phyloP scores from a whole-genome alignment of 2,888 invertebrate genomes.

The Eupithecia tripunctaria region DNA sequence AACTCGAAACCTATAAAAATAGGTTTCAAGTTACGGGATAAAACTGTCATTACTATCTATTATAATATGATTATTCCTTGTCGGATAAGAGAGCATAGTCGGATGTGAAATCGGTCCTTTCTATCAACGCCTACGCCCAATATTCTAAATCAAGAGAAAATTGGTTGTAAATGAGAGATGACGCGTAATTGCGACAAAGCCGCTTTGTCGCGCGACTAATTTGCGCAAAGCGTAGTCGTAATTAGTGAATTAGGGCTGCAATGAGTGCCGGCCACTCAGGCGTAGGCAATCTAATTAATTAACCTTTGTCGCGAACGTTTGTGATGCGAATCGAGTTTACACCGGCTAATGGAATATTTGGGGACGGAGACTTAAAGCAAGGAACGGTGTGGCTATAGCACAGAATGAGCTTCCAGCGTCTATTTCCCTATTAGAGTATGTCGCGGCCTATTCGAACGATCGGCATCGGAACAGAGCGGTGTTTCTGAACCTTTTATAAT shows the following conservation, averaged over 20 bases:
- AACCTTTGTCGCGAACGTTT: conserved; percentile 64
- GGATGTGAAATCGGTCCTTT: not conserved
- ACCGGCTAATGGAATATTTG: conserved; percentile 26
- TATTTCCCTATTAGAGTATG: too few relatives aligned
- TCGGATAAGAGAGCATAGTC: not conserved
- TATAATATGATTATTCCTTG: not conserved
- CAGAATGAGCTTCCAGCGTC: too few relatives aligned
- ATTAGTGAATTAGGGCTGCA: conserved; percentile 77
- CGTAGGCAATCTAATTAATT: conserved; percentile 76
- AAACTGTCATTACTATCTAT: too few relatives aligned
- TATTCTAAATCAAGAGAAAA: conserved; percentile 32
- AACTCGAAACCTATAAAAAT: too few relatives aligned
- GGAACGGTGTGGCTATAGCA: too few relatives aligned
- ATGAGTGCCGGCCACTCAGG: conserved; percentile 73
- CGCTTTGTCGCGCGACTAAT: conserved; percentile 62
- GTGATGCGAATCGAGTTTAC: conserved; percentile 33
- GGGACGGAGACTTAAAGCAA: conserved; percentile 24
- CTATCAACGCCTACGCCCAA: conserved; percentile 15
- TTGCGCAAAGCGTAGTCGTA: conserved; percentile 50
- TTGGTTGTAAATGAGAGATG: conserved; percentile 25
- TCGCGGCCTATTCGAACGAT: too few relatives aligned
- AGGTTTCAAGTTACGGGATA: too few relatives aligned
- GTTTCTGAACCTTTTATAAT: too few relatives aligned
- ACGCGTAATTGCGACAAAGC: conserved; percentile 48
- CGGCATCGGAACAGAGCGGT: too few relatives aligned